These are phyloP conservation scores for Gallinago paraguaiae DNA, from an alignment of 2,113 vertebrate species.

Conservation along the genomic window DNA sequence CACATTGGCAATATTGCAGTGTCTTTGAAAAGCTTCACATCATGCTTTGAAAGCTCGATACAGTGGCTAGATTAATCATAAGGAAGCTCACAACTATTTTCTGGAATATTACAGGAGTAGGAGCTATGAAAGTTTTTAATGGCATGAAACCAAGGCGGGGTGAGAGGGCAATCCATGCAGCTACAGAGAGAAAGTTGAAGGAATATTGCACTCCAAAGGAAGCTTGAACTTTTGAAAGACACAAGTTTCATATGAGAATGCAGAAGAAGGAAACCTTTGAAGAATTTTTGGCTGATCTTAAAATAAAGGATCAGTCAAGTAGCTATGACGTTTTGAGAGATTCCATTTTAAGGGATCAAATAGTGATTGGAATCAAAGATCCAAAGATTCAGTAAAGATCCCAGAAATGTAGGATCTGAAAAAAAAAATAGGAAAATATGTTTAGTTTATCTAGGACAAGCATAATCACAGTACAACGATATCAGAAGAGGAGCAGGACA, in stretches of 20 bases:
- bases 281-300: conserved; percentile 41
- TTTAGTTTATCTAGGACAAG: background rate
- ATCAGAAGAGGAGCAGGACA: background rate
- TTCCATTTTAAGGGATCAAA: background rate
- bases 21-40: background rate
- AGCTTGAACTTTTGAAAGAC: conserved; percentile 5
- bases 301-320: background rate
- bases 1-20: background rate
- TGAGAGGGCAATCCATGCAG: conserved; percentile 19
- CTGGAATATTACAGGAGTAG: conserved; percentile 27
- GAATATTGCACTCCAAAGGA: background rate
- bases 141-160: conserved; percentile 10
- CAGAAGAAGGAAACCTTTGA: conserved; percentile 20
- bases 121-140: conserved; percentile 11
- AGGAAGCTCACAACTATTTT: background rate
- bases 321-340: background rate
- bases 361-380: background rate
- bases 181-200: background rate
- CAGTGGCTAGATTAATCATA: background rate
- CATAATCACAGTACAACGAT: background rate
- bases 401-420: background rate
- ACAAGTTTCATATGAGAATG: background rate
- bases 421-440: background rate
- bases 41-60: background rate
- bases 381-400: background rate